Evolutionary conservation across 2,113 vertebrate species (phyloP).

Genomic region (Tringa solitaria): DNA sequence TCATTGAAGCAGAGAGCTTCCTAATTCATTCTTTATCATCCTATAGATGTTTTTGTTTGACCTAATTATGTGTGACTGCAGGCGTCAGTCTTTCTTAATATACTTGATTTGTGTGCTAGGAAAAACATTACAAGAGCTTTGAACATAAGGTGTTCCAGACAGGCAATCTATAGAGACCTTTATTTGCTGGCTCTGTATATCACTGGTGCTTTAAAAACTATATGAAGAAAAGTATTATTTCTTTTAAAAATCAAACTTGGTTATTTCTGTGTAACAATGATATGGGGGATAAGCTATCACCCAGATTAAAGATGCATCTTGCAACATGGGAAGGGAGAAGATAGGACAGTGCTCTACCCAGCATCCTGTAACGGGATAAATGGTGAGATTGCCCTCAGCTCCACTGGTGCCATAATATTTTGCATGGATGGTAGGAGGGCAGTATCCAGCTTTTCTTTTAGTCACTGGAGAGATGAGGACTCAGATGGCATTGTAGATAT

Average conservation of each 20-base stretch:
- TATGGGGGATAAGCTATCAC: background rate
- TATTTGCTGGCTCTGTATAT: background rate
- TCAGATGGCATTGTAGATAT: background rate
- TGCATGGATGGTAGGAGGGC: background rate
- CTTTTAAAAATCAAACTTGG: background rate
- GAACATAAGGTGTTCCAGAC: background rate
- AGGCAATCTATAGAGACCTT: background rate
- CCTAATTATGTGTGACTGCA: background rate
- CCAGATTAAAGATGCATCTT: background rate
- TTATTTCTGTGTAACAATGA: background rate
- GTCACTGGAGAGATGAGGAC: background rate
- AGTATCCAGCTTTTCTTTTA: background rate
- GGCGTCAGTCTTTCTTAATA: background rate
- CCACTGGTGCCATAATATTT: background rate
- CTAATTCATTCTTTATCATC: slow-evolving; percentile 5
- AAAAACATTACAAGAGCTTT: background rate
- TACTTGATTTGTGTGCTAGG: background rate
- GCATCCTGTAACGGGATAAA: background rate
- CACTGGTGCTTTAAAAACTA: background rate
- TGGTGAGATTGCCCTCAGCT: background rate
- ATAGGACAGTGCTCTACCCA: background rate
- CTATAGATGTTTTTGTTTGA: background rate
- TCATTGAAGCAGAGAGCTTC: background rate
- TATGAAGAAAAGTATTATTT: background rate
- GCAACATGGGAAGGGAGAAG: background rate